These are phyloP conservation scores for Verasper variegatus DNA, from an alignment of 2,113 vertebrate genomes.

Conservation along the genomic window DNA sequence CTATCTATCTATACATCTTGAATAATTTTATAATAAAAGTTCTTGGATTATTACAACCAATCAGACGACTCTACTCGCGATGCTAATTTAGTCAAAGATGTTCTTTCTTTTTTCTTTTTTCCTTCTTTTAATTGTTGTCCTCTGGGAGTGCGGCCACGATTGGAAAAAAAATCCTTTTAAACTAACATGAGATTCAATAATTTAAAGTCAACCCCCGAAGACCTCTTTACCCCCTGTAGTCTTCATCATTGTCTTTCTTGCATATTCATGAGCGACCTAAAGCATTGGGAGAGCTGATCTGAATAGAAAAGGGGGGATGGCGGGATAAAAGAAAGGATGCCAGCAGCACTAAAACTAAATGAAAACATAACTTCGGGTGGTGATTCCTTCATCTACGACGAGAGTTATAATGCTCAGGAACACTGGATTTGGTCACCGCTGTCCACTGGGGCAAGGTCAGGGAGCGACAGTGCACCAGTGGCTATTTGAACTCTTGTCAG, in stretches of 20 bases:
- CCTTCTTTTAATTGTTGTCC: slow-evolving; percentile 22
- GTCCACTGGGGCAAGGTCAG: slow-evolving; percentile 79
- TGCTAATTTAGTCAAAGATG: slow-evolving; percentile 26
- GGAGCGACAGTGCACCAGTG: slow-evolving; percentile 65
- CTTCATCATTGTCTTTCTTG: slow-evolving; percentile 25
- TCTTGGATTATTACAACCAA: slow-evolving; percentile 24
- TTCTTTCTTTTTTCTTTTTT: slow-evolving; percentile 10
- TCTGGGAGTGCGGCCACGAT: slow-evolving; percentile 7
- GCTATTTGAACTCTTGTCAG: slow-evolving; percentile 75
- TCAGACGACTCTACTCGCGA: neutral
- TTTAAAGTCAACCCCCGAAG: slow-evolving; percentile 58
- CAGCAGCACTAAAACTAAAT: slow-evolving; percentile 66
- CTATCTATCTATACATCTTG: too few species aligned
- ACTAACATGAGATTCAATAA: slow-evolving; percentile 57
- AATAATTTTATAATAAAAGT: neutral
- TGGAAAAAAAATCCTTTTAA: slow-evolving; percentile 49
- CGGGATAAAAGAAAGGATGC: slow-evolving; percentile 52
- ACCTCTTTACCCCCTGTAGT: slow-evolving; percentile 60
- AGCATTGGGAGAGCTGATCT: slow-evolving; percentile 68
- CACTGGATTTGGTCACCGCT: slow-evolving; percentile 55
- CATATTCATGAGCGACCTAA: slow-evolving; percentile 77
- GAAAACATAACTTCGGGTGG: slow-evolving; percentile 62
- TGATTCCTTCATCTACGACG: slow-evolving; percentile 64
- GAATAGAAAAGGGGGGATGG: slow-evolving; percentile 53
- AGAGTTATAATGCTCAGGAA: slow-evolving; percentile 66